Base-by-base conservation (phyloP, 2,113 vertebrate species). In the Grammomys dolichurus region DNA sequence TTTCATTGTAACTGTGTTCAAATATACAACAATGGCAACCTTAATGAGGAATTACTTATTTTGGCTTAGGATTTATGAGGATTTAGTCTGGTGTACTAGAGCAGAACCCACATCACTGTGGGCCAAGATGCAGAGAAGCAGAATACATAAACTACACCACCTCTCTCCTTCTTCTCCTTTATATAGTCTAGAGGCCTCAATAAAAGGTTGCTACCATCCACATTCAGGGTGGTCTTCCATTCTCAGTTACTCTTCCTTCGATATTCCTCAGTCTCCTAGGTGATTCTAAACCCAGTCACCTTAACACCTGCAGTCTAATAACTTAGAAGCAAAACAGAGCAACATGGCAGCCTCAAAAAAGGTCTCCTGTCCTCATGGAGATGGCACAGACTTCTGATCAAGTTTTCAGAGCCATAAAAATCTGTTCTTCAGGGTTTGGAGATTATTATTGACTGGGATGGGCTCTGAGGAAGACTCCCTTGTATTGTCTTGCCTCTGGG, bases 281-380 rank as follows among this genome's bases (percentile, higher is more conserved):
- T 63, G 56, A 63, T 28, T 63, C 22, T 43, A 84, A 26, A 60
- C 40, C 12, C 24, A 84, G 56, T 63, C 81, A 40, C 58, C 36
- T 40, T 82, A 22, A 16, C n/a, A 63, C 76, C 69, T 3, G 16
- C 16, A 91, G 60, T 90, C 87, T 26, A 63, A 81, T 63, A 81
- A 86, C 70, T 65, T n/a, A 46, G 65, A 90, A 17, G 31, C 58
- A 72, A 72, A 73, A 92, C 2, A 40, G 22, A 81, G 72, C 69
- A 93, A 48, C 0, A 0, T 56, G 60, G 31, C 28, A 89, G 28
- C 6, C 70, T 6, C 3, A n/a, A 36, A 2, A 17, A 17, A 13
- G n/a, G 70, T 28, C 31, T 94, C 67, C 54, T 69, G 5, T 95
- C 77, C 69, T 43, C 60, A 73, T 16, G 20, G 22, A 69, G 8